Evolutionary conservation across 2,888 invertebrate species (phyloP).

Genomic region (Spisula subtruncata): DNA sequence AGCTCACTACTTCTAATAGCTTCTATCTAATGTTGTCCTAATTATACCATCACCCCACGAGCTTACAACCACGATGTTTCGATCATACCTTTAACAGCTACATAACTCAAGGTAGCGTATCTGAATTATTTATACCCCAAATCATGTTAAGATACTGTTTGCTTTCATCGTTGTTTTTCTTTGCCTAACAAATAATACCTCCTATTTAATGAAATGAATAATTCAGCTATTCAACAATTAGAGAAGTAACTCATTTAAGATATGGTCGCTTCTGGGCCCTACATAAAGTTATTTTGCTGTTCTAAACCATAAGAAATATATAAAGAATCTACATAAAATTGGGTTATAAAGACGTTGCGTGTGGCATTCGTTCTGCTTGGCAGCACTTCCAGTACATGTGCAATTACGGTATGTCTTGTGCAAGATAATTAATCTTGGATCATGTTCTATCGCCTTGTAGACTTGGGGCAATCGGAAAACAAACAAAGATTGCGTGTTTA

Average conservation of each 20-base stretch:
- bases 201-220: background rate
- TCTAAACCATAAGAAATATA: no score
- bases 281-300: background rate
- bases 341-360: background rate
- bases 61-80: background rate
- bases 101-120: background rate
- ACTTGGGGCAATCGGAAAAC: no score
- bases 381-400: no score
- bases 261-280: background rate
- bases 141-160: constrained; percentile 3
- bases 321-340: no score
- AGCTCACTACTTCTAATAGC: background rate
- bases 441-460: no score
- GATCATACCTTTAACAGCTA: background rate
- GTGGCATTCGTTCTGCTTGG: background rate
- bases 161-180: background rate
- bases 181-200: background rate
- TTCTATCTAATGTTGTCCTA: background rate
- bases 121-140: background rate
- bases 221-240: background rate
- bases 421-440: no score
- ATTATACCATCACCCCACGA: background rate
- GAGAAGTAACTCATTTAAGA: no score
- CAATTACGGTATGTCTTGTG: no score
- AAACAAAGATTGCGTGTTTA: no score